Evolutionary conservation across 2,113 vertebrate species (phyloP).

Genomic region (Siphamia tubifer): DNA sequence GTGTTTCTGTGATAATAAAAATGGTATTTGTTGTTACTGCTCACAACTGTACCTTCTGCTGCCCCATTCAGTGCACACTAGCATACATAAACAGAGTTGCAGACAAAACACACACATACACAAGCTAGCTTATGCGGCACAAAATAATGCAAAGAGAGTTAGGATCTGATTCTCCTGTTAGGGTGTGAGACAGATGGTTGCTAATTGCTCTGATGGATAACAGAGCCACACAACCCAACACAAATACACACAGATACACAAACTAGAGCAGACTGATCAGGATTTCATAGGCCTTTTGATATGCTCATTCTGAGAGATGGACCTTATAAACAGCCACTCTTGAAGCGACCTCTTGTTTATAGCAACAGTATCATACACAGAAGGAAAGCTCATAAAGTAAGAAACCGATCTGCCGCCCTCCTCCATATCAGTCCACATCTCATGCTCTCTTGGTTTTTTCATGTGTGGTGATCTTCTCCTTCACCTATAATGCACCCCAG

Average conservation of each 20-base stretch:
- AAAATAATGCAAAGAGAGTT: background rate
- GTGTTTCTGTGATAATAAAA: background rate
- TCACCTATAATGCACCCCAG: constrained; percentile 36
- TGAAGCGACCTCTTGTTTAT: constrained; percentile 63
- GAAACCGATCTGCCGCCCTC: constrained; percentile 12
- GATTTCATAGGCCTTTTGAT: constrained; percentile 58
- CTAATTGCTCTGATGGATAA: constrained; percentile 56
- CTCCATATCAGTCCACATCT: constrained; percentile 18
- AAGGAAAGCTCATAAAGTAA: constrained; percentile 45
- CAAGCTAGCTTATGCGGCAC: background rate
- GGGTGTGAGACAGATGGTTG: constrained; percentile 56
- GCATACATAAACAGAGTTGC: background rate
- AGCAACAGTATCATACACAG: constrained; percentile 53
- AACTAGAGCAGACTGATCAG: constrained; percentile 18
- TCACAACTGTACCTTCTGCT: background rate
- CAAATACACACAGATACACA: constrained; percentile 29
- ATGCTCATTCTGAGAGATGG: constrained; percentile 43
- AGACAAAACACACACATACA: background rate
- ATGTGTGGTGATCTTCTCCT: constrained; percentile 32
- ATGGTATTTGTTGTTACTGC: background rate
- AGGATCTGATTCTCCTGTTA: constrained; percentile 25
- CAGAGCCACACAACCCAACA: constrained; percentile 20
- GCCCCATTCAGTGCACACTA: background rate
- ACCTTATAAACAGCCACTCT: constrained; percentile 65
- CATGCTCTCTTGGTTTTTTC: background rate